Conservation (phyloP, 1,140 invertebrate species). For the Macrobrachium rosenbergii region DNA sequence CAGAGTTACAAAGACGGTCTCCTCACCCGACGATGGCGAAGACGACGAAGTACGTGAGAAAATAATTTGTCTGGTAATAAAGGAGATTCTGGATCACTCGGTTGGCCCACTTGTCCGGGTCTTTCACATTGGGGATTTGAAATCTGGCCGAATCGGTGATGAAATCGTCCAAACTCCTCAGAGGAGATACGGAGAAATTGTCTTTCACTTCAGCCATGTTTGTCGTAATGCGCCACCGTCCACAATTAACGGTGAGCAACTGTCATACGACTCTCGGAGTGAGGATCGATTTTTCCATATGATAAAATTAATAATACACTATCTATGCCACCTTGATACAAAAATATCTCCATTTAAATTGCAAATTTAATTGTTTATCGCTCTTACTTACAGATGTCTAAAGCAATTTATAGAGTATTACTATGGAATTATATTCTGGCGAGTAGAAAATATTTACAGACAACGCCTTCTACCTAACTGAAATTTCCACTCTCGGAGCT, state of each 20-base stretch:
- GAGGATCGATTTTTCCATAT: too few species aligned
- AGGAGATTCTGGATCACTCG: slow-evolving; percentile 76
- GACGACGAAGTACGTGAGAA: slow-evolving; percentile 71
- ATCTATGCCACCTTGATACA: too few species aligned
- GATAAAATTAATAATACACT: too few species aligned
- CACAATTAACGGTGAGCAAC: background rate
- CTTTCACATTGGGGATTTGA: slow-evolving; percentile 74
- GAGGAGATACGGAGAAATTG: slow-evolving; percentile 33
- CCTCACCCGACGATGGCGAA: slow-evolving; percentile 74
- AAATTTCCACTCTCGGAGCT: too few species aligned
- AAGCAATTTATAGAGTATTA: too few species aligned
- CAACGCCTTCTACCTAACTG: too few species aligned
- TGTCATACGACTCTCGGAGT: background rate
- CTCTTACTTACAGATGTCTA: too few species aligned
- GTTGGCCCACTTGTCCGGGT: slow-evolving; percentile 74
- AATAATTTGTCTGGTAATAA: slow-evolving; percentile 77
- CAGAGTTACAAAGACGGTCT: too few species aligned
- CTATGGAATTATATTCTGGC: too few species aligned
- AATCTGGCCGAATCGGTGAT: slow-evolving; percentile 73
- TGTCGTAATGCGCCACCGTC: background rate
- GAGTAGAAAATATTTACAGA: too few species aligned
- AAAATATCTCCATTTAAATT: too few species aligned
- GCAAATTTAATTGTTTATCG: too few species aligned
- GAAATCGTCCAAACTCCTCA: slow-evolving; percentile 68
- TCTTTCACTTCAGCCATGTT: slow-evolving; percentile 50